These are phyloP conservation scores for Ctenosaura bakeri DNA, from an alignment of 2,797 vertebrate species.

Conservation along the genomic window DNA sequence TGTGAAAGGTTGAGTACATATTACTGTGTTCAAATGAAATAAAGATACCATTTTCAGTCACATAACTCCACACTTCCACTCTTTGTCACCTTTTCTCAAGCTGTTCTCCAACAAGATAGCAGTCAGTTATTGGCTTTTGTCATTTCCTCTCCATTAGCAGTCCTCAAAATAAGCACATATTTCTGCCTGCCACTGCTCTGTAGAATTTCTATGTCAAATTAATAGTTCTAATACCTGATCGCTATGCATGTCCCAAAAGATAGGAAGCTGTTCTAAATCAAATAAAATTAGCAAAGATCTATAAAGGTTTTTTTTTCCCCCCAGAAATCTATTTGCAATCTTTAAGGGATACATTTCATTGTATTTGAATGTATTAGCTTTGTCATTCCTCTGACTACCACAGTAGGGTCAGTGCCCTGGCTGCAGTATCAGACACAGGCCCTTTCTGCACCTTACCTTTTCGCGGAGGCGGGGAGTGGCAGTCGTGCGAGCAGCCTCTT, in stretches of 20 bases:
- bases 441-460: too few species aligned
- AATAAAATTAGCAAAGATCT: background rate
- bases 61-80: background rate
- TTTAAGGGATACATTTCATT: slow-evolving; percentile 10
- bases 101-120: background rate
- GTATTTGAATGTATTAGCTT: background rate
- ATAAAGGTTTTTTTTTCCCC: background rate
- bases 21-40: background rate
- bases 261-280: slow-evolving; percentile 15
- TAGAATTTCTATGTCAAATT: slow-evolving; percentile 27
- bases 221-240: slow-evolving; percentile 27
- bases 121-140: slow-evolving; percentile 13
- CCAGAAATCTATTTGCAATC: background rate
- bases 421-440: too few species aligned
- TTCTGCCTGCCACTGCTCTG: background rate
- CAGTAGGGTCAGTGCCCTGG: background rate
- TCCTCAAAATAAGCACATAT: background rate
- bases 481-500: too few species aligned
- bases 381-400: background rate
- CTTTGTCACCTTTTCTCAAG: slow-evolving; percentile 7
- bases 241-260: slow-evolving; percentile 5
- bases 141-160: slow-evolving; percentile 14
- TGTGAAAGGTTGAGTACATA: background rate
- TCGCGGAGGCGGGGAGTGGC: too few species aligned
- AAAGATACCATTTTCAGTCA: background rate